Evolutionary conservation across 2,888 invertebrate species (phyloP).

Genomic region (Lamproptera curius): DNA sequence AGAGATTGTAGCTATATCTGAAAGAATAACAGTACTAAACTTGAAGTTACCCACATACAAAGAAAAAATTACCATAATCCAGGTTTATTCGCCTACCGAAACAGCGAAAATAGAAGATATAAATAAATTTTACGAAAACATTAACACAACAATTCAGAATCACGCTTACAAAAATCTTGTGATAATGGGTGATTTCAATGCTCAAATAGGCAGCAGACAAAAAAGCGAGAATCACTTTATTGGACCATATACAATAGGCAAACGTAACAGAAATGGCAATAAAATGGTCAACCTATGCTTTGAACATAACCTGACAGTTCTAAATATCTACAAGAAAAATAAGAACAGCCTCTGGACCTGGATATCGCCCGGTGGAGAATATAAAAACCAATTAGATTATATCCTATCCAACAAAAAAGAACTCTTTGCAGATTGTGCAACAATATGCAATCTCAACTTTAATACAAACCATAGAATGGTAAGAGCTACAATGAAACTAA

Average conservation of each 20-base stretch:
- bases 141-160: conserved; percentile 15
- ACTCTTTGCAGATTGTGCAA: conserved; percentile 18
- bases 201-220: conserved; percentile 10
- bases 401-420: conserved; percentile 19
- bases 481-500: too few relatives aligned
- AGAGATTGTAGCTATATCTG: conserved; percentile 25
- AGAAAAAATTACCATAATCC: conserved; percentile 18
- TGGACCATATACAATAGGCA: conserved; percentile 12
- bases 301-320: conserved; percentile 3
- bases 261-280: conserved; percentile 18
- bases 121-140: conserved; percentile 8
- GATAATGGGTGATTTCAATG: neutral
- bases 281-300: conserved; percentile 17
- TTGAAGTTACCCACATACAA: conserved; percentile 14
- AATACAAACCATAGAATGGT: conserved; percentile 28
- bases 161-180: conserved; percentile 19
- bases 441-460: conserved; percentile 22
- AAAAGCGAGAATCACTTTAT: conserved; percentile 13
- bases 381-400: conserved; percentile 21
- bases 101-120: conserved; percentile 11
- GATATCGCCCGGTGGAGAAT: neutral
- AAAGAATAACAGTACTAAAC: conserved; percentile 25
- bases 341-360: neutral
- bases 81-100: conserved; percentile 22
- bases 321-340: conserved; percentile 16